Evolutionary conservation across 2,797 vertebrate species (phyloP).

Genomic region (Galaxias olidus): DNA sequence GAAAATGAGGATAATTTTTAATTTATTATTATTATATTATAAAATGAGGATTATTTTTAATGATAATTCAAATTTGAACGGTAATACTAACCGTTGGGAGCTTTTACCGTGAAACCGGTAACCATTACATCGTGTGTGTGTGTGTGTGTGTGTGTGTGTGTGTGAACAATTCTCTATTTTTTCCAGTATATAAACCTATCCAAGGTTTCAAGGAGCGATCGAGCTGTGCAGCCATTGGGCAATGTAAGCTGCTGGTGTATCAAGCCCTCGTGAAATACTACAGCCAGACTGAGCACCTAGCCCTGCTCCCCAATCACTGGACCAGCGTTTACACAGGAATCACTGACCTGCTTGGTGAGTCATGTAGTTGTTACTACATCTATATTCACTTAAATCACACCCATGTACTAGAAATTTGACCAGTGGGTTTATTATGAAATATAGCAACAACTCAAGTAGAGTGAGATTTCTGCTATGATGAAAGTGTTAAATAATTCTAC

Average conservation of each 20-base stretch:
- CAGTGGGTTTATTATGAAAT: background rate
- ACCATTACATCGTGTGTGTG: too few species aligned
- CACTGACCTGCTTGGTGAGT: slow-evolving; percentile 86
- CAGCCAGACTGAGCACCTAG: slow-evolving; percentile 70
- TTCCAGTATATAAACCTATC: slow-evolving; percentile 10
- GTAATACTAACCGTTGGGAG: too few species aligned
- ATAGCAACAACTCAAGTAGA: background rate
- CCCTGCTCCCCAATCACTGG: slow-evolving; percentile 80
- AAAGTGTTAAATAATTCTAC: background rate
- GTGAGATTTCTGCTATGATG: background rate
- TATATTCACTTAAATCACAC: background rate
- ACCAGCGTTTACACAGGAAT: slow-evolving; percentile 84
- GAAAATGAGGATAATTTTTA: too few species aligned
- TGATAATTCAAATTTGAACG: too few species aligned
- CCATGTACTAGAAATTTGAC: too few species aligned
- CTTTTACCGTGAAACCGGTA: too few species aligned
- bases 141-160: too few species aligned
- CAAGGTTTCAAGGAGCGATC: too few species aligned
- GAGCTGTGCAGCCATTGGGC: slow-evolving; percentile 24
- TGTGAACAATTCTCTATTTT: too few species aligned
- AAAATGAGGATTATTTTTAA: too few species aligned
- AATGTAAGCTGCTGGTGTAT: slow-evolving; percentile 84
- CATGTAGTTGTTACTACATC: background rate
- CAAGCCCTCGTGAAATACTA: slow-evolving; percentile 84
- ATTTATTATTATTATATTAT: too few species aligned